Evolutionary conservation across 2,113 vertebrate genomes (phyloP).

Genomic region (Tachysurus fulvidraco): DNA sequence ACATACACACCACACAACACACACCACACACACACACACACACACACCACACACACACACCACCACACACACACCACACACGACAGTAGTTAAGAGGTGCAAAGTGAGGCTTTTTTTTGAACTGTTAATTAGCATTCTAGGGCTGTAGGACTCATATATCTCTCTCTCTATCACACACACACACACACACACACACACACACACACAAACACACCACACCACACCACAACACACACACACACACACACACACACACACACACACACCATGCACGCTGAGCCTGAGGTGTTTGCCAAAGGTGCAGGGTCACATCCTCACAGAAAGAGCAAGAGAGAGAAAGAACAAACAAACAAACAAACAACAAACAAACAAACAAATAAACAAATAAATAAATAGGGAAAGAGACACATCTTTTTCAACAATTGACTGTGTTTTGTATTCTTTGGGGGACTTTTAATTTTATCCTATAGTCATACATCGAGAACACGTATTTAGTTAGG

Average conservation of each 20-base stretch:
- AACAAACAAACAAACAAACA: not conserved
- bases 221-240: too few relatives aligned
- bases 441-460: not conserved
- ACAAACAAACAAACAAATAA: too few relatives aligned
- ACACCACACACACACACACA: too few relatives aligned
- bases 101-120: not conserved
- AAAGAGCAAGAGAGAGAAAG: not conserved
- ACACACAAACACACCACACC: too few relatives aligned
- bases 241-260: conserved; percentile 36
- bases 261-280: not conserved
- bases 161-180: not conserved
- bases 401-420: not conserved
- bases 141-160: not conserved
- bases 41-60: too few relatives aligned
- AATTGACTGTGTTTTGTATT: not conserved
- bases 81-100: conserved; percentile 9
- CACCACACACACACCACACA: conserved; percentile 32
- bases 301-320: not conserved
- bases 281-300: conserved; percentile 4
- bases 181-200: too few relatives aligned
- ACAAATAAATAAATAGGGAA: conserved; percentile 10
- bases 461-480: not conserved
- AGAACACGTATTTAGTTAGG: too few relatives aligned
- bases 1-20: too few relatives aligned
- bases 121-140: not conserved